Percentiles rank a stretch among this genome's conserved stretches.
Evolutionary conservation across 2,797 vertebrate genomes (phyloP).

Genomic region (Taeniopygia guttata): DNA sequence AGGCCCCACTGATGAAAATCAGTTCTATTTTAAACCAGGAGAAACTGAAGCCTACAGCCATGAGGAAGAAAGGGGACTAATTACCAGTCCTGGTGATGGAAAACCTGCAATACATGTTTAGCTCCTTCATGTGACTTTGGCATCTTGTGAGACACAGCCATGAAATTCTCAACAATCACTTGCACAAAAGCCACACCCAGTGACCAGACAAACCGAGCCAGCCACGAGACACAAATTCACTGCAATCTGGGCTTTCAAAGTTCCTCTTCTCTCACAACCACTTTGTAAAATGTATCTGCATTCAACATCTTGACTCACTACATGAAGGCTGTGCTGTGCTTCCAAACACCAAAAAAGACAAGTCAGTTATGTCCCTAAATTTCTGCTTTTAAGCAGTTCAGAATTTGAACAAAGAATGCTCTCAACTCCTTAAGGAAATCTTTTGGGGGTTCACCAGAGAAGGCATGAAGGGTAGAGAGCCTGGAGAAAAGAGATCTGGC

Average conservation of each 20-base stretch:
- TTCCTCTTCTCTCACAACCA: background rate
- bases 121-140: background rate
- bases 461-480: background rate
- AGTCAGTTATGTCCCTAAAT: background rate
- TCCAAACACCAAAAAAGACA: background rate
- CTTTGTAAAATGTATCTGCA: background rate
- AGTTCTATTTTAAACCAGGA: background rate
- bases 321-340: background rate
- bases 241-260: background rate
- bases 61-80: background rate
- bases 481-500: background rate
- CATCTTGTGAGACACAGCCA: background rate
- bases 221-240: background rate
- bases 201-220: background rate
- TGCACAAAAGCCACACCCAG: background rate
- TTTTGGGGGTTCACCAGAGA: background rate
- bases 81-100: background rate
- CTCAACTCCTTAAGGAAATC: background rate
- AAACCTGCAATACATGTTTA: conserved; percentile 10
- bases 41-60: background rate
- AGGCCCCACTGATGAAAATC: background rate
- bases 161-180: background rate
- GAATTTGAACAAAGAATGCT: background rate
- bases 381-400: background rate
- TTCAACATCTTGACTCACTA: background rate